Base-by-base conservation (phyloP, 2,888 invertebrate genomes). In the Hofmannophila pseudospretella region DNA sequence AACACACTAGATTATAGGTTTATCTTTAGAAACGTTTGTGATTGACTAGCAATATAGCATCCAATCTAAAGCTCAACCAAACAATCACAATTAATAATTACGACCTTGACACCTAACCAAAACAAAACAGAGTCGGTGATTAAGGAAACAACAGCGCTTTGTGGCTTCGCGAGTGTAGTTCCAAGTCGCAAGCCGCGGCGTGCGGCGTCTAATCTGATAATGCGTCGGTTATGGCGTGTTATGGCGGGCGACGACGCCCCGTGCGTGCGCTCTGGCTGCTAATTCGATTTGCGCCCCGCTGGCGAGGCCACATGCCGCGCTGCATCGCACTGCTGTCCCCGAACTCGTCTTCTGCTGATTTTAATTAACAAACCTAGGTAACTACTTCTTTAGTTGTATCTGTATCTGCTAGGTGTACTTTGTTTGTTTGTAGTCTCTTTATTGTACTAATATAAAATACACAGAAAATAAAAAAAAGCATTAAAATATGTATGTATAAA, bases 281-380 rank as follows among this genome's bases (percentile, higher is more conserved):
- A 65, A 65, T 59, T 61, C 52, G 45, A 63, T 65, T 61, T 57
- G 48, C 54, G 42, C 54, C 54, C 44, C 3, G 26, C 38, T 33
- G 23, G 33, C 45, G 45, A 23, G 52, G 51, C 61, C 63, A 61
- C 64, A 63, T 59, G 64, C 63, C 56, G 59, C 34, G 48, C 37
- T 44, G 50, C 51, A 53, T 20, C 26, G 23, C 30, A 16, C 16
- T 16, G 13, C 30, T 42, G 38, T 39, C 53, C 48, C 47, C 47
- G 40, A 35, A 54, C 58, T 54, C 49, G 48, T 52, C 47, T 46
- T 53, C 45, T 49, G 56, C 66, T 73, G 71, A 74, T 77, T 77
- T 75, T 76, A 77, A 78, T 78, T 74, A 70, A 67, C 56, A 43
- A 36, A 33, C 26, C n/a, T n/a, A n/a, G n/a, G n/a, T n/a, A n/a